Conservation (phyloP, 2,888 invertebrate genomes). For the Pristionchus maxplancki region DNA sequence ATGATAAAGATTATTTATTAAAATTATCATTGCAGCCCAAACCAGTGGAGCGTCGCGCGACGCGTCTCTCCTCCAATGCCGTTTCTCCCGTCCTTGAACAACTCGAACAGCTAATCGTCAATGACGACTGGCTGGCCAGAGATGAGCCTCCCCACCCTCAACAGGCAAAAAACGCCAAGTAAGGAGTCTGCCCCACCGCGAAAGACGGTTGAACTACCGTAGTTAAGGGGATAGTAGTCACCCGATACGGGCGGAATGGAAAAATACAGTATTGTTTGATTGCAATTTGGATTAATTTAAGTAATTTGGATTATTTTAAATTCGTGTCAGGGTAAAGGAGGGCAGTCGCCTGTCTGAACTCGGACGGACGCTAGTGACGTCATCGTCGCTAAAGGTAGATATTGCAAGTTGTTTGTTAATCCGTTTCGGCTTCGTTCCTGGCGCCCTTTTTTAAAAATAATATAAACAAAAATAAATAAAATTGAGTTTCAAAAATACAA, state of each 20-base stretch:
- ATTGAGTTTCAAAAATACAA: too few relatives aligned
- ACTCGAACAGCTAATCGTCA: slow-evolving; percentile 72
- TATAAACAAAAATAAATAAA: too few relatives aligned
- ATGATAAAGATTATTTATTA: too few relatives aligned
- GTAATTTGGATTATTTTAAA: neutral
- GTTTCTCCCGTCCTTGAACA: slow-evolving; percentile 67
- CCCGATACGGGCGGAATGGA: neutral
- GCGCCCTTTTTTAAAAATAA: neutral
- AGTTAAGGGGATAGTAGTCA: neutral
- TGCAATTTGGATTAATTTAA: neutral
- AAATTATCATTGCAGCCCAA: slow-evolving; percentile 52
- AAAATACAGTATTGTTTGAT: neutral
- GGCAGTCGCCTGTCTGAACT: slow-evolving; percentile 64
- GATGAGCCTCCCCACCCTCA: slow-evolving; percentile 21
- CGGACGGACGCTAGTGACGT: slow-evolving; percentile 69
- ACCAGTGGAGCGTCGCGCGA: slow-evolving; percentile 59
- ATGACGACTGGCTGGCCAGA: slow-evolving; percentile 64
- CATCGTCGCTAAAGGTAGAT: slow-evolving; percentile 61
- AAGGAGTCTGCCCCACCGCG: neutral
- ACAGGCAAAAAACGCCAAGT: slow-evolving; percentile 17
- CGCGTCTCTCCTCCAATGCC: slow-evolving; percentile 61
- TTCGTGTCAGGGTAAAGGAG: neutral
- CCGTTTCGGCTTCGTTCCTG: too few relatives aligned
- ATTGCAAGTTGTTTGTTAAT: neutral
- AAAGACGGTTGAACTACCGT: neutral